Conservation (phyloP, 2,113 vertebrate species). For the Stegostoma tigrinum region DNA sequence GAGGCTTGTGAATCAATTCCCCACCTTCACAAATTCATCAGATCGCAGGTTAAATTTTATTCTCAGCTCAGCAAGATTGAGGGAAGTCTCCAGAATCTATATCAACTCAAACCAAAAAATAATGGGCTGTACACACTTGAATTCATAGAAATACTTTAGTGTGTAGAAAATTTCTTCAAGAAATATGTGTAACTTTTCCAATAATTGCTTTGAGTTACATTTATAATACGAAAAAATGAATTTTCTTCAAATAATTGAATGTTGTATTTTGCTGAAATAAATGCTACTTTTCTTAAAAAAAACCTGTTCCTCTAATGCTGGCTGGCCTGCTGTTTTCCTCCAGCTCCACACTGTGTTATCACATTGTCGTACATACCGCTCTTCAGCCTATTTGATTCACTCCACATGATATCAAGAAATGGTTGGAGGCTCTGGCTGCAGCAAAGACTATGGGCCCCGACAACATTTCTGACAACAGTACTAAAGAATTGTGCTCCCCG, state of each 20-base stretch:
- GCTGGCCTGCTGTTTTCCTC: too few relatives aligned
- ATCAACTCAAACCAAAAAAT: slow-evolving; percentile 56
- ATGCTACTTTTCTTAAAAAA: slow-evolving; percentile 5
- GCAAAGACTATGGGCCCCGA: too few relatives aligned
- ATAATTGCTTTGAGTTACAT: neutral
- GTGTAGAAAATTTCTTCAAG: slow-evolving; percentile 2
- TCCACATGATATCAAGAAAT: too few relatives aligned
- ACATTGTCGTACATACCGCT: too few relatives aligned
- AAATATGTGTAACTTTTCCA: neutral
- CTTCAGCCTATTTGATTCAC: too few relatives aligned
- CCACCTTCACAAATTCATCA: slow-evolving; percentile 74
- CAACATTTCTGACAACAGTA: too few relatives aligned
- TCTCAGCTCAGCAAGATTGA: slow-evolving; percentile 89
- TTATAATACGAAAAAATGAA: neutral
- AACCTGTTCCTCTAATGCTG: too few relatives aligned
- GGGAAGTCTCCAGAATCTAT: slow-evolving; percentile 71
- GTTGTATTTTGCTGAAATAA: slow-evolving; percentile 3
- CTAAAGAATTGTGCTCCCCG: too few relatives aligned
- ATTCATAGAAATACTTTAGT: slow-evolving; percentile 81
- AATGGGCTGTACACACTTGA: slow-evolving; percentile 81
- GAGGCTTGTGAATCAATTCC: slow-evolving; percentile 73
- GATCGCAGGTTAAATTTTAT: slow-evolving; percentile 78
- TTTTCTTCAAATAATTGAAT: neutral
- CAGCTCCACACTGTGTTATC: too few relatives aligned
- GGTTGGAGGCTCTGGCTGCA: too few relatives aligned